Conservation (phyloP, 2,888 invertebrate genomes). For the Quadroppia sp. region DNA sequence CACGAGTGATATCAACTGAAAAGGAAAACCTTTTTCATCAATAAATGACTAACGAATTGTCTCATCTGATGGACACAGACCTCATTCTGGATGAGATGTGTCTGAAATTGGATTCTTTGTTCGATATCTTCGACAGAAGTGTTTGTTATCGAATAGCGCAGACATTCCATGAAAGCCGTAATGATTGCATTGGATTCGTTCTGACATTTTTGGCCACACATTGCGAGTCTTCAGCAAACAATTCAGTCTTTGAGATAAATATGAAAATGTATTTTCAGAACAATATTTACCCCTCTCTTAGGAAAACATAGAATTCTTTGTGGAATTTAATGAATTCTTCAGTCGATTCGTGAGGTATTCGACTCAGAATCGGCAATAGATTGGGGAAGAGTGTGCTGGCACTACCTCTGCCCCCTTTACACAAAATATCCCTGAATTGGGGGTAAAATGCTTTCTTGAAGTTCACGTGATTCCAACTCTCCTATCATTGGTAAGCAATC, state of each 20-base stretch:
- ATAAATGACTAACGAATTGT: background rate
- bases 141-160: conserved; percentile 61
- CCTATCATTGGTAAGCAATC: conserved; percentile 56
- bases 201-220: conserved; percentile 48
- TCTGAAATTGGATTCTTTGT: conserved; percentile 13
- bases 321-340: conserved; percentile 60
- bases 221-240: too few relatives aligned
- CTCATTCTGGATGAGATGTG: background rate
- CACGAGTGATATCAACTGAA: conserved; percentile 15
- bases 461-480: conserved; percentile 67
- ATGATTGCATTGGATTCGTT: conserved; percentile 66
- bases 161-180: conserved; percentile 68
- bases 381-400: conserved; percentile 68
- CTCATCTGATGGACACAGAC: background rate
- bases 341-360: conserved; percentile 59
- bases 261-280: too few relatives aligned
- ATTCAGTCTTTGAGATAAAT: too few relatives aligned
- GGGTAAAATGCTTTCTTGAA: conserved; percentile 69
- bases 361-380: conserved; percentile 70
- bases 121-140: background rate
- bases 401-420: conserved; percentile 71
- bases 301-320: conserved; percentile 64
- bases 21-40: background rate
- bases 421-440: conserved; percentile 64
- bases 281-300: conserved; percentile 63